Base-by-base conservation (phyloP, 1,140 invertebrate species). In the Drosophila varians region DNA sequence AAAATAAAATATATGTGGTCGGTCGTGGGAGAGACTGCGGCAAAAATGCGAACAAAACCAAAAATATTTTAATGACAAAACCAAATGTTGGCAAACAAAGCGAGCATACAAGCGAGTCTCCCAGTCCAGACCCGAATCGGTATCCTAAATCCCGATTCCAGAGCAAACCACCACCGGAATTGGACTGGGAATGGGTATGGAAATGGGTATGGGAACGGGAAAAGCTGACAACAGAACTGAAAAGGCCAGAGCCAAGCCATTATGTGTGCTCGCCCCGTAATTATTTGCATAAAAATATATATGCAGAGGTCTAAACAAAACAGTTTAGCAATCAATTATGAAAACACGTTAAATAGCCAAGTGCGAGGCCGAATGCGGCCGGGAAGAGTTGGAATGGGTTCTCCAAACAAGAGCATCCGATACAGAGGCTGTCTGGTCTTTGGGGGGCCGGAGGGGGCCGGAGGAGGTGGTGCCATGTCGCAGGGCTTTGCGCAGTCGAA, bases 271-370 rank as follows among this genome's bases (percentile, higher is more conserved):
- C 76, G 76, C 72, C 72, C 46, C 72, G 82, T 86, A 86, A 86
- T 87, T 86, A 86, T 86, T 86, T 86, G 82, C 82, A 86, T 86
- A 87, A 87, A 86, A 86, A 86, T 86, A 86, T 77, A 77, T 86
- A 82, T 80, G 82, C 73, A 87, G 75, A 86, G 82, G 77, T 87
- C 82, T 86, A 86, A 86, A 86, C 82, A 86, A 86, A 86, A 86
- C 82, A 86, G 82, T 86, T 86, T 86, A 86, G 82, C 82, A 86
- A 86, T 86, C 82, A 86, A 86, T 86, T 86, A 86, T 86, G 82
- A 86, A 86, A 86, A 86, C 82, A 86, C 82, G 82, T 82, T 87
- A 86, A 86, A 86, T 87, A 87, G 82, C 77, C 69, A 75, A 82
- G 77, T 70, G 82, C 82, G 77, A 86, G 71, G 79, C 72, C 82